Base-by-base conservation (phyloP, 2,113 vertebrate species). In the Lophura nycthemera region DNA sequence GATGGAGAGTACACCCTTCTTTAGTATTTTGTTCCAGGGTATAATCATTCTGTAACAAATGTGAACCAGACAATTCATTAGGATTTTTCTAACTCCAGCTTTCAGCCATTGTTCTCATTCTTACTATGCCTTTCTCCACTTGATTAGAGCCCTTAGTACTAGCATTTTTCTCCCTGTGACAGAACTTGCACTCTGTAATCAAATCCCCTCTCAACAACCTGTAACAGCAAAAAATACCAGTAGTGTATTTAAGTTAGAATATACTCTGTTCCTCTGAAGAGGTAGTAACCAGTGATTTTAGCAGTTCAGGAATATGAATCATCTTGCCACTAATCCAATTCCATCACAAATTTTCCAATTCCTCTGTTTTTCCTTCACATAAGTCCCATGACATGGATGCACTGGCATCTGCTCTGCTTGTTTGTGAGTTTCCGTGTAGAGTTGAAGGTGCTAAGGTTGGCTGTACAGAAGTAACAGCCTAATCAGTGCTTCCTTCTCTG, bases 81-180 rank as follows among this genome's bases (percentile, higher is more conserved):
- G 81, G 70, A 82, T 72, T 89, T 95, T 89, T 95, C 57, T 61
- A 90, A 69, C 70, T 86, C 69, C 73, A 67, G 30, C 67, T 91
- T 83, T 83, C 18, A 65, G 43, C 22, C 86, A 81, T 88, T 94
- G 76, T 95, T 93, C 86, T 74, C 73, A 56, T 74, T 72, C 90
- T 80, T 94, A 80, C 80, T 75, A 56, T 93, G 83, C 65, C 47
- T 86, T 84, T 92, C 2, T 47, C 30, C 50, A 47, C 72, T 92
- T 92, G 92, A 94, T 94, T 94, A 96, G 65, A 88, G 83, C 90
- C 84, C 83, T 86, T 71, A 38, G 71, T 83, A 74, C 64, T 66
- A 86, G 65, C 29, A 24, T 88, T 95, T 96, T 94, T 84, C 90
- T 96, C 86, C 66, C 86, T 18, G 3, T n/a, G 76, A 78, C n/a